These are phyloP conservation scores for Coracopsis vasa DNA, from an alignment of 2,113 vertebrate species.

Conservation along the genomic window DNA sequence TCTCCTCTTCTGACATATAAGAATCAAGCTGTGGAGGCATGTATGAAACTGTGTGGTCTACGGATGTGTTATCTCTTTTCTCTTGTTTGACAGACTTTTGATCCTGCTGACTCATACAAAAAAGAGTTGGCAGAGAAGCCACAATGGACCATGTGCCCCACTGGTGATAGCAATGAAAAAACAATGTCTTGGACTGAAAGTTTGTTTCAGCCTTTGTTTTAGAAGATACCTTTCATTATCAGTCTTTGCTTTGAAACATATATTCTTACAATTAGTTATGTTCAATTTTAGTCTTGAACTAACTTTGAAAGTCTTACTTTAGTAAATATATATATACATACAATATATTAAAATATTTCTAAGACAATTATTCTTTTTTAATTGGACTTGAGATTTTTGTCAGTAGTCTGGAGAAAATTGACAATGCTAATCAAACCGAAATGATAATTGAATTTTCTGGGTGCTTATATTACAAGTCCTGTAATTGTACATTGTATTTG, in stretches of 20 bases:
- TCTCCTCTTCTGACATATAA: not conserved
- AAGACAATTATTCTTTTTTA: not conserved
- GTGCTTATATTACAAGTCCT: not conserved
- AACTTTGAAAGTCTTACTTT: not conserved
- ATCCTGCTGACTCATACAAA: slow-evolving; percentile 54
- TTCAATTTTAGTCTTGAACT: not conserved
- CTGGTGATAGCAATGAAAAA: slow-evolving; percentile 55
- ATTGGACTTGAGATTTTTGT: not conserved
- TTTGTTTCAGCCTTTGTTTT: slow-evolving; percentile 43
- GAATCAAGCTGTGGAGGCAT: not conserved
- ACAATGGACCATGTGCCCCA: slow-evolving; percentile 18
- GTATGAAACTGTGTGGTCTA: not conserved
- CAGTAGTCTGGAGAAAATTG: not conserved
- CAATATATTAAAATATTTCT: not conserved
- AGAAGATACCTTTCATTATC: slow-evolving; percentile 53
- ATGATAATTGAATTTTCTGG: not conserved
- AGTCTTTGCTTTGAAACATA: not conserved
- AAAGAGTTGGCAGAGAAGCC: slow-evolving; percentile 23
- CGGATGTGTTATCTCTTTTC: slow-evolving; percentile 24
- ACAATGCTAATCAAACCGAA: not conserved
- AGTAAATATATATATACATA: not conserved
- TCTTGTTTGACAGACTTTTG: slow-evolving; percentile 41
- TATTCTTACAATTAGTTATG: not conserved
- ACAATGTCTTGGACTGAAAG: slow-evolving; percentile 37
- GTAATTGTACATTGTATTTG: not conserved